A percentile compares a stretch with the other conserved stretches of the same genome.
These are phyloP conservation scores for Xiphophorus birchmanni DNA, from an alignment of 2,797 vertebrate species.

Conservation along the genomic window DNA sequence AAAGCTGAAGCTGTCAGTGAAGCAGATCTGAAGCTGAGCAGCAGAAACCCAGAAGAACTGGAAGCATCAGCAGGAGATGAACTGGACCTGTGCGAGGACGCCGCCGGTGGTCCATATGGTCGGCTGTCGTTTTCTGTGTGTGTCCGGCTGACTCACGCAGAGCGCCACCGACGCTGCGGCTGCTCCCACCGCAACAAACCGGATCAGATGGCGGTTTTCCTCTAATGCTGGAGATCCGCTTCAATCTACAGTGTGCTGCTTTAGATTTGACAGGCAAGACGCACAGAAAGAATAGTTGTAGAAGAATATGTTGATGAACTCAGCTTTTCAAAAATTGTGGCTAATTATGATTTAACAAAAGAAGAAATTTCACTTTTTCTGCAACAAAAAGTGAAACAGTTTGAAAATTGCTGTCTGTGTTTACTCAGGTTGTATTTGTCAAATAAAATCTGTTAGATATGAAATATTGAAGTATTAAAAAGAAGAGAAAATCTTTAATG, in stretches of 20 bases:
- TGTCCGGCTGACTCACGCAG: constrained; percentile 19
- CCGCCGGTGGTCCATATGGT: constrained; percentile 70
- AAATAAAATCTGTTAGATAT: background rate
- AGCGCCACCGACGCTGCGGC: background rate
- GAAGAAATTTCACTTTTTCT: background rate
- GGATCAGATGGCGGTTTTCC: constrained; percentile 12
- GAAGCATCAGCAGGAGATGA: too few species aligned
- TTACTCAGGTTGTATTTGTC: background rate
- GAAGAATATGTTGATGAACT: background rate
- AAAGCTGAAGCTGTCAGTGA: too few species aligned
- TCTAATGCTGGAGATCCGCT: background rate
- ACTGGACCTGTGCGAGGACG: constrained; percentile 31
- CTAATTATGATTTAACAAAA: background rate
- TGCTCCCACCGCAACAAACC: background rate
- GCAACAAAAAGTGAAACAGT: background rate
- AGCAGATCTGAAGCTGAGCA: too few species aligned
- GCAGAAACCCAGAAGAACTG: too few species aligned
- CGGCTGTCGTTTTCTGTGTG: constrained; percentile 52
- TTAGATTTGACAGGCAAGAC: constrained; percentile 9
- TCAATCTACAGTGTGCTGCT: constrained; percentile 4
- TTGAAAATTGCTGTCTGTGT: background rate
- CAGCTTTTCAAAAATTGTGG: background rate
- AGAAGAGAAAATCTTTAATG: background rate
- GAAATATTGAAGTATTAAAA: background rate
- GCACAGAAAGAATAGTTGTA: background rate